Evolutionary conservation across 2,113 vertebrate species (phyloP), one percentile per base, ranked within the genome.

Genomic region (Petromus typicus): DNA sequence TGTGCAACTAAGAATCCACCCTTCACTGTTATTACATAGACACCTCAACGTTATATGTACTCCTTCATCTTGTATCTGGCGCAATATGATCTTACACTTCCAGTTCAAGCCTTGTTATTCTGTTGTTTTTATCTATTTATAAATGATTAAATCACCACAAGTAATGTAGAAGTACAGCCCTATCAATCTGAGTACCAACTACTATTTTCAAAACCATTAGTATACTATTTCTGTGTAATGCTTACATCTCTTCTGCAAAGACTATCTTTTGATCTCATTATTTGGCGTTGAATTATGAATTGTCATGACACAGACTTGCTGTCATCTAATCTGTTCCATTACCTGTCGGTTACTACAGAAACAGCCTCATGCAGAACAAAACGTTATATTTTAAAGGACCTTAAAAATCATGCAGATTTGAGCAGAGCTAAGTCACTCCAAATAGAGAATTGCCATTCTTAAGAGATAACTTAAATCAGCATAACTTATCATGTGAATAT

Each of bases 401-500:
- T 48, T 82, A 48, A 91, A 94, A 81, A 71, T 54, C 23, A 78
- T 57, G 37, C 40, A 75, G 22, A 79, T 81, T 37, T 92, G 92
- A 71, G 45, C 34, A 95, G 51, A 93, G 82, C 45, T 76, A 64
- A 93, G 48, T 54, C 63, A 63, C 43, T 91, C 5, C 32, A 87
- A 71, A 82, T 76, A 45, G 51, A 95, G 78, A 92, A 91, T 59
- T 76, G 71, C 48, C 54, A 86, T 94, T 96, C 83, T 95, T 95
- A 93, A 93, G 86, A 82, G 48, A 51, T 51, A 76, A 76, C 84
- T 27, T 89, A 69, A 90, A 64, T 51, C 37, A 61, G n/a, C 43
- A 86, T 69, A 93, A 90, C 54, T 92, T 92, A 67, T 71, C 91
- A 91, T 90, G 57, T 95, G 93, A 89, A 80, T 85, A 90, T 92